Percentiles rank a stretch among this genome's conserved stretches.
Evolutionary conservation across 2,113 vertebrate genomes (phyloP).

Genomic region (Pandion haliaetus): DNA sequence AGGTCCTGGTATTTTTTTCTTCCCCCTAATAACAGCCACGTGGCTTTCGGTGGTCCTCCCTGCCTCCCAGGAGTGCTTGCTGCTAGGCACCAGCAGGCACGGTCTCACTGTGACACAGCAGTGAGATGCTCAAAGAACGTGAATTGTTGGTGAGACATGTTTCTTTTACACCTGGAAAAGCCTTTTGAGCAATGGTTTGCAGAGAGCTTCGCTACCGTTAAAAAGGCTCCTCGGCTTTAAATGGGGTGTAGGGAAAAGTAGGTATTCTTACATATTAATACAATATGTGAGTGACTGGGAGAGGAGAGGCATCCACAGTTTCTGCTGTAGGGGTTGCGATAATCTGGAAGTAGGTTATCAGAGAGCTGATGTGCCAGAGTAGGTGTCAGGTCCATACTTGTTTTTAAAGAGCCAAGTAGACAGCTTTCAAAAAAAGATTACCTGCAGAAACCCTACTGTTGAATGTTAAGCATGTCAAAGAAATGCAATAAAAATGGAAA

Average conservation of each 20-base stretch:
- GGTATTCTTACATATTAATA: background rate
- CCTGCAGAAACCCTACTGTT: background rate
- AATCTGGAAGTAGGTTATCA: background rate
- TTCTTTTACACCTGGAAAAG: background rate
- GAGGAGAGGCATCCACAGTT: background rate
- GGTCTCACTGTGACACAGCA: fast-evolving
- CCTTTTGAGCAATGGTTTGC: background rate
- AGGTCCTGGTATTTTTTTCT: background rate
- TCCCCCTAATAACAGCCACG: background rate
- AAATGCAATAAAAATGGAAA: background rate
- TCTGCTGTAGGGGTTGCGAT: background rate
- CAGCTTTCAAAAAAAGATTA: background rate
- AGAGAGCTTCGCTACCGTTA: background rate
- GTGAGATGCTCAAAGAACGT: background rate
- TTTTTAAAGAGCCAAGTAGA: background rate
- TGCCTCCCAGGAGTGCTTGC: background rate
- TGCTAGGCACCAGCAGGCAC: fast-evolving
- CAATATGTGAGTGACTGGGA: background rate
- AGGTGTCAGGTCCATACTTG: background rate
- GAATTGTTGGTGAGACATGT: background rate
- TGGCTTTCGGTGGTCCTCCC: background rate
- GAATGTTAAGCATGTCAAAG: background rate
- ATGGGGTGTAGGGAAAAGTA: background rate
- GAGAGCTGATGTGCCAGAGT: background rate
- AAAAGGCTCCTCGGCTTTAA: background rate